Conservation (phyloP, 2,113 vertebrate genomes). For the Symphodus melops region DNA sequence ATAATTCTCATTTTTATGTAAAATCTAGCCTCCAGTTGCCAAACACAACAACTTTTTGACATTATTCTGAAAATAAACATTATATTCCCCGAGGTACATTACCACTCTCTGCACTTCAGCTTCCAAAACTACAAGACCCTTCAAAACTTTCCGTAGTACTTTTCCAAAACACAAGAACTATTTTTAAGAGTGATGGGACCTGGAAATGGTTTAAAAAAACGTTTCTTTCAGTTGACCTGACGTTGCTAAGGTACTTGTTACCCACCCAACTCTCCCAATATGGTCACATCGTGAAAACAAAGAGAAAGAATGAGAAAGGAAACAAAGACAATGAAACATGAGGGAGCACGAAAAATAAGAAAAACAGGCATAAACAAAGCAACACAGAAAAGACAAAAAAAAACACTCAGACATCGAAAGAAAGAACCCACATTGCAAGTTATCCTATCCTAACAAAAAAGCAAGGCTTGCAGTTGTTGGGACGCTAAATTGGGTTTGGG, state of each 20-base stretch:
- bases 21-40: not conserved
- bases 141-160: not conserved
- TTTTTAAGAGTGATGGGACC: not conserved
- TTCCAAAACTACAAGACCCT: not conserved
- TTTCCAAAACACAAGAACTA: not conserved
- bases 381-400: slow-evolving; percentile 26
- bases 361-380: slow-evolving; percentile 26
- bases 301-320: slow-evolving; percentile 18
- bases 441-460: slow-evolving; percentile 38
- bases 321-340: slow-evolving; percentile 27
- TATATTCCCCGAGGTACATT: not conserved
- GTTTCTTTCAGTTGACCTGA: slow-evolving; percentile 26
- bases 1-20: not conserved
- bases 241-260: slow-evolving; percentile 51
- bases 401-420: slow-evolving; percentile 9
- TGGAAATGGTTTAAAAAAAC: not conserved
- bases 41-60: not conserved
- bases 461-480: slow-evolving; percentile 43
- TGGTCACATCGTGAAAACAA: slow-evolving; percentile 33
- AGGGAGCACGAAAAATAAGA: slow-evolving; percentile 14
- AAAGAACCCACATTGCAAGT: slow-evolving; percentile 32
- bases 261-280: slow-evolving; percentile 39
- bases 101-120: not conserved
- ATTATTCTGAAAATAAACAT: not conserved
- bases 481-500: slow-evolving; percentile 65